Evolutionary conservation across 1,140 invertebrate species (phyloP), one percentile per base, ranked within the genome.

Genomic region (Acromyrmex charruanus): DNA sequence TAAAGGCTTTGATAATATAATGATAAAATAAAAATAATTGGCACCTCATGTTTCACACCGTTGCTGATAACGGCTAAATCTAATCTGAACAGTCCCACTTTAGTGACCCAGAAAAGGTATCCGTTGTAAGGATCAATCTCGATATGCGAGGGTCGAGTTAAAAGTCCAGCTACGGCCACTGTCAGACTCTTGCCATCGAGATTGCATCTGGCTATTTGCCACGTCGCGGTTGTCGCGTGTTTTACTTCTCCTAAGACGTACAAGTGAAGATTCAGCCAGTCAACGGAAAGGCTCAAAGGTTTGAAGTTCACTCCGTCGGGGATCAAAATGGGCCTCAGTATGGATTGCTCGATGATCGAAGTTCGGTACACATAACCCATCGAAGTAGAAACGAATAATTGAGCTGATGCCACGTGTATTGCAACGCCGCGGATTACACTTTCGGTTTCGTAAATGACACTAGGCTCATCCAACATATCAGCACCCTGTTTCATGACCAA

Each of bases 111-210:
- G 94, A 98, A 99, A 3, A 99, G 94, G 94, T 98, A 98, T 95
- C 98, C 98, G 94, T 99, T 99, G 87, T 98, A 97, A 31, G 99
- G 98, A 96, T 99, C 98, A 0, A 99, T 97, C 94, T 98, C 97
- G 85, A 99, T 96, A 91, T 98, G 97, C 66, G 96, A 95, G 0
- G 98, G 97, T 91, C 96, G 96, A 0, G 96, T 96, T 28, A 96
- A 93, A 35, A 98, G 96, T 0, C 97, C 97, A 25, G 96, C 96
- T 77, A 97, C 94, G 14, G 97, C 97, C 0, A 97, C 96, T 7
- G 96, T 96, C 63, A 97, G 95, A 80, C 96, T 96, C 87, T 95
- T 96, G 0, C 97, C 97, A 91, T 97, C 96, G 12, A 98, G 95
- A 91, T 97, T 96, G 93, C 97, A 98, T 66, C 97, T 95, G 63